Base-by-base conservation (phyloP, 1,140 invertebrate genomes). In the Asobara japonica region DNA sequence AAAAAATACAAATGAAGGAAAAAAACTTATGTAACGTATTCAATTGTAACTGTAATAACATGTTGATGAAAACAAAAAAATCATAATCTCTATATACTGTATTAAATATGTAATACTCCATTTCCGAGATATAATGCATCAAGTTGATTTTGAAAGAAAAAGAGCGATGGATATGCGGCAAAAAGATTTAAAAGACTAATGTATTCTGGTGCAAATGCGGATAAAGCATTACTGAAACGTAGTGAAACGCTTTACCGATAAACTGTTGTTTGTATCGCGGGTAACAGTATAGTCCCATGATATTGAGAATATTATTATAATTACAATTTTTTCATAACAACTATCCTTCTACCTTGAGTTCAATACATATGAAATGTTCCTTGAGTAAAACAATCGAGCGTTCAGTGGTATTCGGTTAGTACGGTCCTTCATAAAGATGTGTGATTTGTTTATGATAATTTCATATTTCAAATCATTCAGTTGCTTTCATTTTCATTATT, bases 1-100 rank as follows among this genome's bases (percentile, higher is more conserved):
- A 66, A 65, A 71, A 62, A 62, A 62, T 56, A 56, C 22, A 56
- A 56, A 56, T 16, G 31, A 62, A 33, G 13, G 31, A 62, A 62
- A 62, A 56, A 56, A 75, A 78, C 73, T 74, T 78, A 74, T 79
- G 73, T 82, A 79, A 78, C 51, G 66, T n/a, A 81, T 65, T 75
- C 62, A 66, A 69, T 72, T 70, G 71, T 73, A 56, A 75, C 68
- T 74, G 51, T 67, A 77, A n/a, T n/a, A 67, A 79, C 73, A 77
- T 61, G 72, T 76, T 69, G 38, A 71, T 45, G 41, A 77, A 67
- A 74, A n/a, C n/a, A n/a, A 71, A 16, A 56, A 76, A 77, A 70
- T 68, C 70, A 71, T 80, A 78, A 76, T 76, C 73, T 80, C 75
- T 72, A 66, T 80, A 77, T 78, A 67, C 76, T 78, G 75, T 78